Conservation (phyloP, 2,113 vertebrate species). For the Centropus bengalensis region DNA sequence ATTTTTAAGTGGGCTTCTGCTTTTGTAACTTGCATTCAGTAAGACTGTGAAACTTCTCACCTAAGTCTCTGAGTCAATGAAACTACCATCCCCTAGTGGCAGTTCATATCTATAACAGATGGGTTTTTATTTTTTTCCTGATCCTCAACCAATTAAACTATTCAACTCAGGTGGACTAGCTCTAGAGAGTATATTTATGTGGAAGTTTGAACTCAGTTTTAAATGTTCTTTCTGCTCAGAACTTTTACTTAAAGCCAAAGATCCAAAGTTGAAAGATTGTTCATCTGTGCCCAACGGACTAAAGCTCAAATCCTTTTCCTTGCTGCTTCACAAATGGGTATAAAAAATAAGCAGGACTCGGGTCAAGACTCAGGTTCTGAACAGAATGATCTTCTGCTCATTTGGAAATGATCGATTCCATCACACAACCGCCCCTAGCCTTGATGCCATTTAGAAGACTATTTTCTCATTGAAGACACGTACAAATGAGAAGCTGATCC, state of each 20-base stretch:
- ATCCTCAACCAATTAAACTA: not conserved
- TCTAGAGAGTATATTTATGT: not conserved
- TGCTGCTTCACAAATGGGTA: not conserved
- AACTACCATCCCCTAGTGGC: conserved; percentile 23
- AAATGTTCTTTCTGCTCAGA: not conserved
- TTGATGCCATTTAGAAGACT: not conserved
- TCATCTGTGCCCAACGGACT: not conserved
- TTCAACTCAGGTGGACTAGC: not conserved
- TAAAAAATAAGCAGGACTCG: not conserved
- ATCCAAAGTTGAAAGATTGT: not conserved
- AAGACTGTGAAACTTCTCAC: not conserved
- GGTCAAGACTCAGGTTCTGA: not conserved
- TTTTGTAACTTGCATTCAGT: not conserved
- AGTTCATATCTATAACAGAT: not conserved
- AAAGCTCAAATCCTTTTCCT: not conserved
- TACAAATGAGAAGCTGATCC: not conserved
- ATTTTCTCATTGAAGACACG: not conserved
- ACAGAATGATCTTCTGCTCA: not conserved
- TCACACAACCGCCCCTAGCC: not conserved
- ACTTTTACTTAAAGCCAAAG: not conserved
- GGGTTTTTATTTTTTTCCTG: not conserved
- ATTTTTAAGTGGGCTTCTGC: not conserved
- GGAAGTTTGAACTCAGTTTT: not conserved
- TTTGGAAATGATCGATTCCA: not conserved
- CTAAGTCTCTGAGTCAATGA: not conserved